Percentiles rank a stretch among this genome's conserved stretches.
phyloP scores from a whole-genome alignment of 2,797 vertebrate genomes.

The Alosa sapidissima region DNA sequence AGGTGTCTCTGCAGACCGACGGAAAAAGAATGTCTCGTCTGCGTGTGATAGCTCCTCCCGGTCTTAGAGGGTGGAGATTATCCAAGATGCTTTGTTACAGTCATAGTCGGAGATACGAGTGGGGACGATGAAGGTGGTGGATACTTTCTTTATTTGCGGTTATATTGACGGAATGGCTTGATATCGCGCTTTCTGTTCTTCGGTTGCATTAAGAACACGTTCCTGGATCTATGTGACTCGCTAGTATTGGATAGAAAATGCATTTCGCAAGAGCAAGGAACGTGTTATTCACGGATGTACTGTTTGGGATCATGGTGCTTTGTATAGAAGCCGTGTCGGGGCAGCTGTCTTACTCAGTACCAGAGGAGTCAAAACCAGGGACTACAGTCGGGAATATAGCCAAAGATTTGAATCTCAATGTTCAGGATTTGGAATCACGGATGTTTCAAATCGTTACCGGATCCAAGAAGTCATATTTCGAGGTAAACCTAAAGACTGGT shows the following conservation, averaged over 20 bases:
- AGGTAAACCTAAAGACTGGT: constrained; percentile 67
- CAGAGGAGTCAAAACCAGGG: constrained; percentile 66
- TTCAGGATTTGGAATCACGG: constrained; percentile 60
- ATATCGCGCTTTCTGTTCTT: not conserved
- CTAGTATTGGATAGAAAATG: constrained; percentile 52
- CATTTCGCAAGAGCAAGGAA: constrained; percentile 38
- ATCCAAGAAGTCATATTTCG: constrained; percentile 64
- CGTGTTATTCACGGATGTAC: constrained; percentile 46
- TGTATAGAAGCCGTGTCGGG: constrained; percentile 53
- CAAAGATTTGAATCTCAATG: constrained; percentile 64
- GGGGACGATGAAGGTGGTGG: constrained; percentile 40
- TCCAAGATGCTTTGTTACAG: constrained; percentile 43
- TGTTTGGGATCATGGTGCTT: constrained; percentile 51
- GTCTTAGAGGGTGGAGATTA: not conserved
- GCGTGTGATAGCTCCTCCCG: not conserved
- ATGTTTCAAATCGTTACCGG: constrained; percentile 66
- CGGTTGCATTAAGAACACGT: not conserved
- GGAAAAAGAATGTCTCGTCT: not conserved
- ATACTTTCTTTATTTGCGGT: constrained; percentile 44
- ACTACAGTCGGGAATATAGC: constrained; percentile 69
- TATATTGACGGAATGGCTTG: not conserved
- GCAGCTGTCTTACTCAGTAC: constrained; percentile 70
- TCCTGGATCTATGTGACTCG: constrained; percentile 12
- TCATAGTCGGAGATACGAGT: constrained; percentile 46
- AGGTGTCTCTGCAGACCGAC: not conserved